Conservation (phyloP, 2,888 invertebrate species). For the Panopea generosa region DNA sequence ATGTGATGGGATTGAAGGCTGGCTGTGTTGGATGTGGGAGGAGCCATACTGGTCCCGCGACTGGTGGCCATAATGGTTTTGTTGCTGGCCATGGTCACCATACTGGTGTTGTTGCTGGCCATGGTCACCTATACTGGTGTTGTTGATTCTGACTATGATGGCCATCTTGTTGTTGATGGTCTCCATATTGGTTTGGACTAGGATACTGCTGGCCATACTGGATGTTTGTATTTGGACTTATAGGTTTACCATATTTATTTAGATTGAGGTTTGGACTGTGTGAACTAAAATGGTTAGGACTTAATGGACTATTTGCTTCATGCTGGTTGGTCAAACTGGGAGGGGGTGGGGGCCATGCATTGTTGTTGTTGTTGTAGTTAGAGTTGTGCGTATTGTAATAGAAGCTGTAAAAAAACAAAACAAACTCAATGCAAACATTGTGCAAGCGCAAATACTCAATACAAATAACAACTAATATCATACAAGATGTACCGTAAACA, state of each 20-base stretch:
- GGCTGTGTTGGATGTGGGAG: neutral
- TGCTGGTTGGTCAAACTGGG: constrained; percentile 35
- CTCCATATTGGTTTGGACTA: too few relatives aligned
- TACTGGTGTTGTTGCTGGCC: constrained; percentile 2
- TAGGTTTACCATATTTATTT: neutral
- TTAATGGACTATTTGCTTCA: constrained; percentile 16
- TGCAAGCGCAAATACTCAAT: constrained; percentile 1
- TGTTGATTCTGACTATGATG: constrained; percentile 6
- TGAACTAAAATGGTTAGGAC: neutral
- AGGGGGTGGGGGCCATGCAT: constrained; percentile 51
- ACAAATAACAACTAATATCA: too few relatives aligned
- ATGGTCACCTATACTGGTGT: too few relatives aligned
- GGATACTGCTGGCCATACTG: too few relatives aligned
- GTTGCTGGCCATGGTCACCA: neutral
- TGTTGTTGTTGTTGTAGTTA: constrained; percentile 16
- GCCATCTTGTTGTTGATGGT: neutral
- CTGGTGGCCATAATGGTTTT: neutral
- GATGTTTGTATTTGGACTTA: neutral
- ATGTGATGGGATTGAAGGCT: neutral
- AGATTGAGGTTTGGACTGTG: neutral
- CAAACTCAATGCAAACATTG: constrained; percentile 20
- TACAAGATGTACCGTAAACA: too few relatives aligned
- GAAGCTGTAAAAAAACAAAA: constrained; percentile 64
- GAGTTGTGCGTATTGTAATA: constrained; percentile 44
- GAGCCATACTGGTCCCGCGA: neutral